Evolutionary conservation across 1,140 invertebrate genomes (phyloP), one percentile per base, ranked within the genome.

Genomic region (Camponotus vicinus): DNA sequence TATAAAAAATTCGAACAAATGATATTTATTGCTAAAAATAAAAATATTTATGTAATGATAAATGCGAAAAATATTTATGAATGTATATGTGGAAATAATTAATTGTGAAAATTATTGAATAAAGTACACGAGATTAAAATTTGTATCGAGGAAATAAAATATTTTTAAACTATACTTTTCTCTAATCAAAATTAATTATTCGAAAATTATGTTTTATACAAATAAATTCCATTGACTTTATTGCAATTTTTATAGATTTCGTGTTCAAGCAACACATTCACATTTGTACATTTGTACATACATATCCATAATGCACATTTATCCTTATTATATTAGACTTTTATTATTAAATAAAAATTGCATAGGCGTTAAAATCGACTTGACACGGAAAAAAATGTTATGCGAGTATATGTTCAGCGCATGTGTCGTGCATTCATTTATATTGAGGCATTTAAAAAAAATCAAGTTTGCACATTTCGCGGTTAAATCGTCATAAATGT

Each of bases 401-500:
- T n/a, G 27, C 15, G 13, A 70, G 42, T 2, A 70, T 70, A 49
- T 8, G 13, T 67, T 55, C 11, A 34, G 5, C 52, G n/a, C 15
- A 37, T 49, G 11, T 3, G 2, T 67, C 32, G 15, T 18, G 18
- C 11, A 27, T 71, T 82, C 15, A 40, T 73, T 27, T 8, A 42
- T 45, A 15, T n/a, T 21, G 52, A n/a, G 18, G 3, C 59, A 8
- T 55, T 82, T 70, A 27, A 79, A 52, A 34, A 69, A 8, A n/a
- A 21, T 13, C 27, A 11, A 63, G 18, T 61, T 73, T 83, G 45
- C 69, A 73, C 49, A 61, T 83, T 83, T 61, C n/a, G 40, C 40
- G 69, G 59, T 83, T 37, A 75, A 45, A 82, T 82, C 27, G 1
- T 37, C 13, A 37, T 61, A 70, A 70, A 59, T 40, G 55, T 61